phyloP scores from a whole-genome alignment of 2,797 vertebrate genomes.

The Trachurus trachurus region DNA sequence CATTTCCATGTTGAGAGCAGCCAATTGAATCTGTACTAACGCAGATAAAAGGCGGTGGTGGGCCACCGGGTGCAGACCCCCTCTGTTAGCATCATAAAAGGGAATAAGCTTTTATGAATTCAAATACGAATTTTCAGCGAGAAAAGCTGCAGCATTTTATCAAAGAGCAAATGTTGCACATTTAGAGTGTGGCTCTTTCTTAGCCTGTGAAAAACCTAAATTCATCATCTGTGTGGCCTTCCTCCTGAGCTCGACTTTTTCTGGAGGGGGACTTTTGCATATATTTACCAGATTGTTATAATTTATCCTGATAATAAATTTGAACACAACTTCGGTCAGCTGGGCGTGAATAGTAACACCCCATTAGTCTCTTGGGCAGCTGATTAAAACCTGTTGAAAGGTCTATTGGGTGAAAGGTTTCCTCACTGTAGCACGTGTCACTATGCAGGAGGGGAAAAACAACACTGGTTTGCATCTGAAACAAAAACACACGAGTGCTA shows the following conservation, averaged over 20 bases:
- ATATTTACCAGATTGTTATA: background rate
- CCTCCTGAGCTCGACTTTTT: background rate
- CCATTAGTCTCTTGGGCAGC: slow-evolving; percentile 27
- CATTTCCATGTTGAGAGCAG: too few relatives aligned
- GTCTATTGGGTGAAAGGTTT: slow-evolving; percentile 30
- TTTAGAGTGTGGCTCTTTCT: background rate
- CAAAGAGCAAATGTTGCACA: background rate
- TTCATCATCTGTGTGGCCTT: background rate
- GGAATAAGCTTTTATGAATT: background rate
- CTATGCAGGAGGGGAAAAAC: slow-evolving; percentile 20
- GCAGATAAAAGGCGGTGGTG: too few relatives aligned
- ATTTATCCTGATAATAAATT: background rate
- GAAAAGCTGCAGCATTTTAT: background rate
- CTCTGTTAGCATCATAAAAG: background rate
- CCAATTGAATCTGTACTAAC: too few relatives aligned
- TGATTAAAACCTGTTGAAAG: slow-evolving; percentile 40
- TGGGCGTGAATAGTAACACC: slow-evolving; percentile 2
- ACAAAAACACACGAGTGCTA: slow-evolving; percentile 28
- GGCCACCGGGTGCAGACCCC: background rate
- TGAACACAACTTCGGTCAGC: background rate
- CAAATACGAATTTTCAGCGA: background rate
- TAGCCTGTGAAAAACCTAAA: background rate
- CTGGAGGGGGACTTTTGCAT: background rate
- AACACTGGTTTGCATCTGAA: slow-evolving; percentile 47
- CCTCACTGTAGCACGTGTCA: background rate